Base-by-base conservation (phyloP, 2,113 vertebrate species). In the Carollia perspicillata region DNA sequence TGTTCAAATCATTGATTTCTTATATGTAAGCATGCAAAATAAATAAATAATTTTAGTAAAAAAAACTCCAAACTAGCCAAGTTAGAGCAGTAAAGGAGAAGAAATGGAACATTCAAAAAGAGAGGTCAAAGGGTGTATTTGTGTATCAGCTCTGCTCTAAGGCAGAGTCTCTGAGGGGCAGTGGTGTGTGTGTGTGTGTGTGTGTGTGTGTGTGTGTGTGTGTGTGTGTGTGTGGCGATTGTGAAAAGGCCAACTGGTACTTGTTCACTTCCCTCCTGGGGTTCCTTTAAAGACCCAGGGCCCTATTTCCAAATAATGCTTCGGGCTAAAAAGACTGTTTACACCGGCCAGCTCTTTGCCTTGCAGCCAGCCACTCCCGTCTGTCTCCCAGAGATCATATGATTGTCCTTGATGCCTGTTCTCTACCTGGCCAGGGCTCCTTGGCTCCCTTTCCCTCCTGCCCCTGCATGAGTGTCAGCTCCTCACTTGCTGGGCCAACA, bases 11-110 rank as follows among this genome's bases (percentile, higher is more conserved):
- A 74, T 17, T 42, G 49, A 53, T 87, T 77, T 87, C 35, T 84
- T 74, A 79, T 26, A 84, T 6, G 20, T 91, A 63, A 84, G 77
- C 23, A 89, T 1, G n/a, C 4, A 89, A 92, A 92, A 42, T 28
- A 66, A 96, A 58, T 28, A 33, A 85, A 37, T 74, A 47, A 47
- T 75, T 92, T 83, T 8, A 49, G 33, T 42, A 55, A 65, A 74
- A 33, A 47, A 44, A 71, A 13, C 49, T 16, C 16, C 51, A 18
- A 30, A 28, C 30, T 75, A 84, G 37, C 33, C n/a, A 44, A 3
- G 49, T 93, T 55, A 91, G 42, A 72, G 40, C 53, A 85, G 8
- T 51, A 81, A 72, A 94, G 66, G 51, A 84, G 74, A 89, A 92
- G 79, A 93, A 88, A 87, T 60, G 63, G 44, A 28, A 44, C 20